These are phyloP conservation scores for Arge pagana DNA, from an alignment of 2,888 invertebrate species.

Conservation along the genomic window DNA sequence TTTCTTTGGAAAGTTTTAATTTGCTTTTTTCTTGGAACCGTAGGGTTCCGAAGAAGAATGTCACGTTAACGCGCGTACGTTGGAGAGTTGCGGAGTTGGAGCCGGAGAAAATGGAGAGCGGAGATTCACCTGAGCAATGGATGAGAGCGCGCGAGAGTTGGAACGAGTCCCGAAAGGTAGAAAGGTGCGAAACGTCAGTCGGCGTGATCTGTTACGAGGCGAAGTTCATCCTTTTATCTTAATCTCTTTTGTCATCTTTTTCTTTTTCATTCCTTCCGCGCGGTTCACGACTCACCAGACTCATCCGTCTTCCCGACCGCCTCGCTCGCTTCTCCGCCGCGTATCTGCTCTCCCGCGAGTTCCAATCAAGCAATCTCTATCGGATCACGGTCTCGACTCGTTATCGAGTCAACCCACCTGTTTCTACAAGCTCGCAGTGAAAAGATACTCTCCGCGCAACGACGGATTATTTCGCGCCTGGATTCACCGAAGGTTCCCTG, in stretches of 20 bases:
- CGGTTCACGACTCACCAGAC: slow-evolving; percentile 11
- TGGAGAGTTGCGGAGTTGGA: slow-evolving; percentile 10
- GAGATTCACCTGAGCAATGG: slow-evolving; percentile 29
- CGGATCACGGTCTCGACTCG: too few relatives aligned
- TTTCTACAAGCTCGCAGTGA: too few relatives aligned
- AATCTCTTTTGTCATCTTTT: slow-evolving; percentile 5
- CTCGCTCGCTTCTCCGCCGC: too few relatives aligned
- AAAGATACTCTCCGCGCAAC: too few relatives aligned
- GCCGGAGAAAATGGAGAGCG: slow-evolving; percentile 25
- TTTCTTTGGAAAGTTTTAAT: slow-evolving; percentile 36
- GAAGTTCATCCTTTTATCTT: slow-evolving; percentile 31
- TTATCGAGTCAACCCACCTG: too few relatives aligned
- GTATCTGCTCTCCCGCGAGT: too few relatives aligned
- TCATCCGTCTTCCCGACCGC: too few relatives aligned
- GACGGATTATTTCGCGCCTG: too few relatives aligned
- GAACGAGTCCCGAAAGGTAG: slow-evolving; percentile 20
- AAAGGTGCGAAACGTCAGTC: slow-evolving; percentile 22
- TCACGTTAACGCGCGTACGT: too few relatives aligned
- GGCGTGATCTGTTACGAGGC: slow-evolving; percentile 39
- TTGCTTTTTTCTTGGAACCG: slow-evolving; percentile 26
- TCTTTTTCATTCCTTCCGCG: slow-evolving; percentile 18
- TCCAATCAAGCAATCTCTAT: too few relatives aligned
- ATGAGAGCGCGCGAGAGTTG: slow-evolving; percentile 24
- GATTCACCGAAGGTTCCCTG: too few relatives aligned
- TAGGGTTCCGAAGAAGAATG: slow-evolving; percentile 1